A percentile compares a stretch with the other conserved stretches of the same genome.
These are phyloP conservation scores for Thyatira batis DNA, from an alignment of 2,888 invertebrate genomes.

Conservation along the genomic window DNA sequence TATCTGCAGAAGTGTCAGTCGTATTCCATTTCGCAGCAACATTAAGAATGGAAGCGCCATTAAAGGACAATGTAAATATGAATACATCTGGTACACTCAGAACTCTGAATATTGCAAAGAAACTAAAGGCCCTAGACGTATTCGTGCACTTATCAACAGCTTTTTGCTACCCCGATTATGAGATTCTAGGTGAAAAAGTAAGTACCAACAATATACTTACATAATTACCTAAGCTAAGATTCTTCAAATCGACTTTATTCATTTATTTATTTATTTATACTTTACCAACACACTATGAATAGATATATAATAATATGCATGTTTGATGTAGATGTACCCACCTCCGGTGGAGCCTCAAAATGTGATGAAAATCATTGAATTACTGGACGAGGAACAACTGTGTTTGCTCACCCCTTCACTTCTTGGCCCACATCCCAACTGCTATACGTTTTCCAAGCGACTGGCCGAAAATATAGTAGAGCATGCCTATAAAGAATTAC, in stretches of 20 bases:
- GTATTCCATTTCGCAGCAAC: constrained; percentile 97
- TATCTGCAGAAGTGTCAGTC: constrained; percentile 87
- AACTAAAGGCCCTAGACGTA: constrained; percentile 87
- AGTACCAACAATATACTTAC: constrained; percentile 4
- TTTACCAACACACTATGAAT: neutral
- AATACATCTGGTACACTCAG: constrained; percentile 94
- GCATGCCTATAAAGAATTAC: constrained; percentile 88
- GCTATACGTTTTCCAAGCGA: constrained; percentile 97
- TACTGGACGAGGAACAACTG: constrained; percentile 87
- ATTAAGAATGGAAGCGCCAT: constrained; percentile 92
- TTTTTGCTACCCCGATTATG: constrained; percentile 95
- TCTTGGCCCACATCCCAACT: constrained; percentile 92
- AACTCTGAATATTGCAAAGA: constrained; percentile 88
- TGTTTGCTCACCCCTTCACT: constrained; percentile 85
- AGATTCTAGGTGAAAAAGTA: constrained; percentile 68
- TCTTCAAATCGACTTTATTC: no score
- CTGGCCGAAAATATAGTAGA: constrained; percentile 92
- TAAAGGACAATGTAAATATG: constrained; percentile 93
- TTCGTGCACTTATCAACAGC: constrained; percentile 97
- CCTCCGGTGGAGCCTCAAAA: constrained; percentile 87
- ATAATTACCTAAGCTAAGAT: no score
- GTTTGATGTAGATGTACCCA: constrained; percentile 83
- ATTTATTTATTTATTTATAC: no score
- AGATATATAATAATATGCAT: neutral
- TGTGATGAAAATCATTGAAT: constrained; percentile 86